These are phyloP conservation scores for Orchestes rusci DNA, from an alignment of 2,888 invertebrate species.

Conservation along the genomic window DNA sequence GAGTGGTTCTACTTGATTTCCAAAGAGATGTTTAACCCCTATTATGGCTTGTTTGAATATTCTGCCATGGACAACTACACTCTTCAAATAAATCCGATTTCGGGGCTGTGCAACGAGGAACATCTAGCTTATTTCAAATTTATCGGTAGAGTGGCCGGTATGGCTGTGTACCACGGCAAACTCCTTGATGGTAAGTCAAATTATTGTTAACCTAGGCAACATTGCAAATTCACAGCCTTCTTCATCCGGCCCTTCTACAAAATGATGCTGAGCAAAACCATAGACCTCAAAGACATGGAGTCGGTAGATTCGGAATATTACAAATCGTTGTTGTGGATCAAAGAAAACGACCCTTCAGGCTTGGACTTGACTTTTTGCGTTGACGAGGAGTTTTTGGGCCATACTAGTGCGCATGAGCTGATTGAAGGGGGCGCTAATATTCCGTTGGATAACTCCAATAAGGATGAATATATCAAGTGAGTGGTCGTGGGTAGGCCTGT, in stretches of 20 bases:
- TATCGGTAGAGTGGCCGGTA: constrained; percentile 95
- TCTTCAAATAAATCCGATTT: constrained; percentile 96
- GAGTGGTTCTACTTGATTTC: constrained; percentile 99
- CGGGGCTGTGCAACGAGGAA: constrained; percentile 95
- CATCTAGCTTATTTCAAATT: constrained; percentile 98
- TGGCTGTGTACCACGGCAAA: constrained; percentile 99
- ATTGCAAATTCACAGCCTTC: constrained; percentile 62
- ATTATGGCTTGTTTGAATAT: constrained; percentile 98
- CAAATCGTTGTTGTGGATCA: constrained; percentile 93
- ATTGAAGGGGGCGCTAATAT: constrained; percentile 88
- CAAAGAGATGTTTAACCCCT: constrained; percentile 99
- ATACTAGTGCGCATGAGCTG: constrained; percentile 85
- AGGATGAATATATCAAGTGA: constrained; percentile 94
- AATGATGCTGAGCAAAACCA: constrained; percentile 96
- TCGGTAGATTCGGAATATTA: constrained; percentile 98
- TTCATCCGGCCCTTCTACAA: constrained; percentile 99
- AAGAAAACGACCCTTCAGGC: constrained; percentile 93
- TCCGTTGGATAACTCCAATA: constrained; percentile 86
- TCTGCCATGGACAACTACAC: constrained; percentile 99
- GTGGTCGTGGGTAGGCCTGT: too few species aligned
- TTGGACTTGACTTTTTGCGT: constrained; percentile 92
- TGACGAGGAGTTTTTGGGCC: constrained; percentile 95
- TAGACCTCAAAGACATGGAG: constrained; percentile 96
- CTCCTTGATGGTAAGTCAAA: constrained; percentile 73
- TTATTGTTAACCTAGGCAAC: background rate